Base-by-base conservation (phyloP, 2,797 vertebrate genomes). In the Tarsius wallacei region DNA sequence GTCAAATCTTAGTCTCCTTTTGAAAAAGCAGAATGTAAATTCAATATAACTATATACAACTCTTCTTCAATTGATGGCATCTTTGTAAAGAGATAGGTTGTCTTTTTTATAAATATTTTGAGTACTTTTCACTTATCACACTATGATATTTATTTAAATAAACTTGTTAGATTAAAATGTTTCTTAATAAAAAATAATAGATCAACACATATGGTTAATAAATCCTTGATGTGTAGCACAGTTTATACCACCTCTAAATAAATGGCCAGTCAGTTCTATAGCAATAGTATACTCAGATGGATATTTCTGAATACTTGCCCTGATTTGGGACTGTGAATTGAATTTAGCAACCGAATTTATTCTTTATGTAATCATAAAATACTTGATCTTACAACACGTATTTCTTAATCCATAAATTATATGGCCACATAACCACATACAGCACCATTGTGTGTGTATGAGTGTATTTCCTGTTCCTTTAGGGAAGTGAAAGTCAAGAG, bases 331-430 rank as follows among this genome's bases (percentile, higher is more conserved):
- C 8, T 87, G 10, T 61, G n/a, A 89, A 88, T 74, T 91, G 86
- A 88, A 26, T 64, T 87, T 90, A 80, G 42, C 49, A 94, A 87
- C 12, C 84, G 49, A 66, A 90, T 87, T 91, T 97, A 73, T 21
- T 87, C 5, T 63, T 89, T 76, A 81, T 90, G 15, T 59, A 94
- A 53, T 73, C 53, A 90, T 81, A 80, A 84, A 87, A 71, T 61
- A 94, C 74, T 92, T 84, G 81, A 84, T 96, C 85, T 90, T 77
- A 89, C 11, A 81, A 82, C 15, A 93, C 55, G 15, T 21, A 80
- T 87, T 77, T 89, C 55, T 90, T 88, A 93, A 93, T 90, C n/a
- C n/a, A 91, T 92, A 92, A 85, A 4, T 93, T 57, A 76, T 16
- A 78, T 51, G 59, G 16, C 26, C 61, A 77, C 21, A 66, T 84